Evolutionary conservation across 2,797 vertebrate species (phyloP).

Genomic region (Hypotaenidia okinawae): DNA sequence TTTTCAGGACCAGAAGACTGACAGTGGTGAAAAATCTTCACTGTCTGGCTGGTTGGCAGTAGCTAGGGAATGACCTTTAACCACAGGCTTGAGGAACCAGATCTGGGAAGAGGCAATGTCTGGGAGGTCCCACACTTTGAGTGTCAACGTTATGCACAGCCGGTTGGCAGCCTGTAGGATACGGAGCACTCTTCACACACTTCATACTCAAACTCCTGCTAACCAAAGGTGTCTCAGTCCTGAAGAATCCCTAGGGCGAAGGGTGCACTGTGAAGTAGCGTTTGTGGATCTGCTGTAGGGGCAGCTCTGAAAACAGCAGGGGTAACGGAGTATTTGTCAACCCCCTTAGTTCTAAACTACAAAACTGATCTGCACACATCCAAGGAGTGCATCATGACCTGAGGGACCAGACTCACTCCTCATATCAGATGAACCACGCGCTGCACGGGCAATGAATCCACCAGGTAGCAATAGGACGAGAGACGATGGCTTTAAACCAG

Average conservation of each 20-base stretch:
- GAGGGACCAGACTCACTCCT: background rate
- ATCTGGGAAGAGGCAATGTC: background rate
- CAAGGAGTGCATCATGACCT: background rate
- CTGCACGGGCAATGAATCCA: no score
- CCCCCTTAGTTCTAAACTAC: fast-evolving
- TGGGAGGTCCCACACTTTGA: background rate
- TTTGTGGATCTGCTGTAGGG: background rate
- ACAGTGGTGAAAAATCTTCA: background rate
- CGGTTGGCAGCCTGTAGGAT: background rate
- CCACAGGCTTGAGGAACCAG: background rate
- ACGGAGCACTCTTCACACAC: background rate
- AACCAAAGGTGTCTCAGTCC: no score
- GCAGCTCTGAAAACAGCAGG: background rate
- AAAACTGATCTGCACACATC: background rate
- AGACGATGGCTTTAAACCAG: no score
- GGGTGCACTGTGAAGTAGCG: fast-evolving
- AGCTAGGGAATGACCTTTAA: background rate
- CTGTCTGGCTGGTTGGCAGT: background rate
- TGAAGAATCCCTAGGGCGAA: background rate
- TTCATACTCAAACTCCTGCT: background rate
- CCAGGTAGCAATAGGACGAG: no score
- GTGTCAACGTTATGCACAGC: background rate
- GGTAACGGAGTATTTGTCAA: background rate
- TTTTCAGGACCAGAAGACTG: background rate
- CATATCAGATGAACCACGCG: fast-evolving